phyloP scores from a whole-genome alignment of 2,113 vertebrate genomes.

The Prionailurus bengalensis region DNA sequence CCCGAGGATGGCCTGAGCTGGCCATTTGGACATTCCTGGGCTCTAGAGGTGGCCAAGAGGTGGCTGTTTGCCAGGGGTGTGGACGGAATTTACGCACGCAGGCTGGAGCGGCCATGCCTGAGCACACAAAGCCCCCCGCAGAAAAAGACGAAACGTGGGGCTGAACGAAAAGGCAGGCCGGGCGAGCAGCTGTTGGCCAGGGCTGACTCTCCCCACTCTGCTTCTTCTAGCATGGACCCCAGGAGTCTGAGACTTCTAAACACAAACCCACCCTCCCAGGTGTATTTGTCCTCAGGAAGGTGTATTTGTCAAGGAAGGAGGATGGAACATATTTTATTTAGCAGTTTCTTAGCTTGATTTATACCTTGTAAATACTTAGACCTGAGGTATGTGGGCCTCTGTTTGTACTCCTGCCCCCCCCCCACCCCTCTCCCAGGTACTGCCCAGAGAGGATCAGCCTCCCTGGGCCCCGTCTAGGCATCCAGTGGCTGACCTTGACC shows the following conservation, averaged over 20 bases:
- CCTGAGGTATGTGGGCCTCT: not conserved
- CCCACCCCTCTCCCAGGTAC: not conserved
- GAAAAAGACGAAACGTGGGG: not conserved
- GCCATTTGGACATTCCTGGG: no score
- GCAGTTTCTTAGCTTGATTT: conserved; percentile 52
- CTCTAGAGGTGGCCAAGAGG: not conserved
- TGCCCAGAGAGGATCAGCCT: no score
- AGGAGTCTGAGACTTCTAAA: not conserved
- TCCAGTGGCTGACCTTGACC: not conserved
- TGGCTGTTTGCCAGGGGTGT: not conserved
- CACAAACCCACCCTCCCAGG: not conserved
- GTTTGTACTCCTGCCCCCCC: not conserved
- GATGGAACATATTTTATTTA: not conserved
- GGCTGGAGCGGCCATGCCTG: not conserved
- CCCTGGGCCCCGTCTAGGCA: not conserved
- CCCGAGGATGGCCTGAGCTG: not conserved
- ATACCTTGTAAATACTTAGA: conserved; percentile 49
- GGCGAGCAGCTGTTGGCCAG: accelerated
- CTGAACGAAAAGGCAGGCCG: not conserved
- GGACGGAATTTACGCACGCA: not conserved
- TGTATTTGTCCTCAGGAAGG: not conserved
- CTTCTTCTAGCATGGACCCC: accelerated
- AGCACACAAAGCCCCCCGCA: accelerated
- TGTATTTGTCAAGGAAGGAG: conserved; percentile 13
- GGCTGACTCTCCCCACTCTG: accelerated